Percentiles rank a stretch among this genome's conserved stretches.
phyloP scores from a whole-genome alignment of 2,888 invertebrate genomes.

The Syrista parreyssii region DNA sequence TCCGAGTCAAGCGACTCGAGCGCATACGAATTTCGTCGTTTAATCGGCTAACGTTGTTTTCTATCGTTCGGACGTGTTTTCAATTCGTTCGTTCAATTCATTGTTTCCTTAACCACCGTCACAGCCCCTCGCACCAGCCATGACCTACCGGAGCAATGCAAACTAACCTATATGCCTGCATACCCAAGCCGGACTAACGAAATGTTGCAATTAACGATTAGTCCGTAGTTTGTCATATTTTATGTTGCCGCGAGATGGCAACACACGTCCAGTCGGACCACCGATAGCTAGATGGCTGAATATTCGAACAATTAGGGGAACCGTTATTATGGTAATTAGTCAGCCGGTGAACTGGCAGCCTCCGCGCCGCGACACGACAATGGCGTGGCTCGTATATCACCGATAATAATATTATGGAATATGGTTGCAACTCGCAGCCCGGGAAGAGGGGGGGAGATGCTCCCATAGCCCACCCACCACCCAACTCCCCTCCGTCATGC shows the following conservation, averaged over 20 bases:
- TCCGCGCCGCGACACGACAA: conserved; percentile 44
- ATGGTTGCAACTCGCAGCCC: conserved; percentile 4
- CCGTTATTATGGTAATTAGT: conserved; percentile 47
- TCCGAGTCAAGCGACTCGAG: not conserved
- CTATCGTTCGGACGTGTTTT: not conserved
- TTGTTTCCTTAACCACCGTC: not conserved
- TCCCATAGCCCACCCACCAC: not conserved
- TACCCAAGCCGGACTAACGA: not conserved
- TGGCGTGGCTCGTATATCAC: conserved; percentile 50
- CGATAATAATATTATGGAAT: conserved; percentile 31
- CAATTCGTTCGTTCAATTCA: not conserved
- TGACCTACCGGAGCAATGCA: not conserved
- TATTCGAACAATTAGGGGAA: conserved; percentile 38
- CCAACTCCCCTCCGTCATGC: not conserved
- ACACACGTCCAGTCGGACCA: not conserved
- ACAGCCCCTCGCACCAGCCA: not conserved
- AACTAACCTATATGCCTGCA: not conserved
- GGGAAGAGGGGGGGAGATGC: not conserved
- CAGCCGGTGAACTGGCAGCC: conserved; percentile 31
- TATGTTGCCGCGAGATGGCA: not conserved
- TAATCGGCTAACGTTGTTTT: too few species aligned
- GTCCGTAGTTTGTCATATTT: not conserved
- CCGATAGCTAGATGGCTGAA: conserved; percentile 26
- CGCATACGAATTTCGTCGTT: too few species aligned
- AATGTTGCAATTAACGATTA: not conserved